Percentiles rank a stretch among this genome's conserved stretches.
Evolutionary conservation across 1,140 invertebrate species (phyloP).

Genomic region (Drosophila pectinifera): DNA sequence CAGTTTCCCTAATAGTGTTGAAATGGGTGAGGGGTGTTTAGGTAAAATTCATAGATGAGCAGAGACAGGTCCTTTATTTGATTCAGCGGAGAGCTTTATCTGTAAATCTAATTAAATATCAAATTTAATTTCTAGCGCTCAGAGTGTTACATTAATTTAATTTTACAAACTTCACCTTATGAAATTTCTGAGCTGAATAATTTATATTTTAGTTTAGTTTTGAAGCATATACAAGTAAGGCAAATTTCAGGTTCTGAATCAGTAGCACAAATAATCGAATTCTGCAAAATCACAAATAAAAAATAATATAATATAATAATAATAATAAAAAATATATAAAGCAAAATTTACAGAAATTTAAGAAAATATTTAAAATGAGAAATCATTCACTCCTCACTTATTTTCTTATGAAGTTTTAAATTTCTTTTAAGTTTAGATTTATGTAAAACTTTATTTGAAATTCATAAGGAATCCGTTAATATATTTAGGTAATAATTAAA

Average conservation of each 20-base stretch:
- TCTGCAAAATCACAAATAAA: neutral
- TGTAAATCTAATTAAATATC: neutral
- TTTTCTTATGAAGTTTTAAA: too few relatives aligned
- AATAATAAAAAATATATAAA: too few relatives aligned
- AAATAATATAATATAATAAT: neutral
- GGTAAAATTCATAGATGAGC: constrained; percentile 6
- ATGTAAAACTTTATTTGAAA: neutral
- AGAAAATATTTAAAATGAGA: neutral
- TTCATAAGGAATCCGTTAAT: too few relatives aligned
- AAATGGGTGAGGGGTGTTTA: neutral
- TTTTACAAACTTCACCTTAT: too few relatives aligned
- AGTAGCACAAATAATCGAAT: neutral
- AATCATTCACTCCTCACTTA: neutral
- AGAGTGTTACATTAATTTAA: neutral
- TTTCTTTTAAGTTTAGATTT: too few relatives aligned
- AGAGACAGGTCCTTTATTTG: too few relatives aligned
- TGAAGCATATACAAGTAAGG: neutral
- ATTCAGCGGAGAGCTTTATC: too few relatives aligned
- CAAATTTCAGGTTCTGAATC: neutral
- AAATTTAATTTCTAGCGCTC: neutral
- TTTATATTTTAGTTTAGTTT: too few relatives aligned
- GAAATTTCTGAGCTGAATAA: too few relatives aligned
- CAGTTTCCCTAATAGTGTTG: constrained; percentile 3
- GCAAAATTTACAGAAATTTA: neutral
- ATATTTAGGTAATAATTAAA: too few relatives aligned